These are phyloP conservation scores for Carposina sasakii DNA, from an alignment of 1,140 invertebrate species.

Conservation along the genomic window DNA sequence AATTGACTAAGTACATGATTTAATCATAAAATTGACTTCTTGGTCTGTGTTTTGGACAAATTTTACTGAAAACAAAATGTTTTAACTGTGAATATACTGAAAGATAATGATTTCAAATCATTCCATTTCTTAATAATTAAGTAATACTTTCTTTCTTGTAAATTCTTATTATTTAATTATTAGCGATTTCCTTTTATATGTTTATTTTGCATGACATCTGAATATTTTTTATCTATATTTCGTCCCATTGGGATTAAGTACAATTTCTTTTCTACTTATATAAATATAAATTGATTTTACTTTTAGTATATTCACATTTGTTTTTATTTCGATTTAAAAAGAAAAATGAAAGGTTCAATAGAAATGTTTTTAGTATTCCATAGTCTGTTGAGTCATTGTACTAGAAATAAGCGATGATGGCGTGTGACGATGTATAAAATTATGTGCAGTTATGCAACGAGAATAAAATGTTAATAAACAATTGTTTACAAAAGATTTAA, in stretches of 20 bases:
- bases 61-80: constrained; percentile 53
- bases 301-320: constrained; percentile 68
- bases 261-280: constrained; percentile 33
- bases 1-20: constrained; percentile 68
- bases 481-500: constrained; percentile 71
- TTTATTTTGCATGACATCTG: not conserved
- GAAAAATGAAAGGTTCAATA: constrained; percentile 69
- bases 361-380: constrained; percentile 52
- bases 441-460: constrained; percentile 62
- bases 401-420: no score
- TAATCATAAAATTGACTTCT: constrained; percentile 53
- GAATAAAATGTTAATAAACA: constrained; percentile 73
- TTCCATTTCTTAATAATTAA: constrained; percentile 63
- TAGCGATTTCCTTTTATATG: constrained; percentile 15
- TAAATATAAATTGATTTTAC: constrained; percentile 34
- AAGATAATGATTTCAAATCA: constrained; percentile 61
- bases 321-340: constrained; percentile 46
- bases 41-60: constrained; percentile 42
- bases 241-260: constrained; percentile 41
- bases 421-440: constrained; percentile 62
- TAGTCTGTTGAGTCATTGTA: no score
- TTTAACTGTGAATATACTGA: constrained; percentile 67
- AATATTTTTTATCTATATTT: constrained; percentile 21
- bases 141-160: constrained; percentile 41
- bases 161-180: constrained; percentile 51